Evolutionary conservation across 2,113 vertebrate genomes (phyloP), one percentile per base, ranked within the genome.

Genomic region (Plotosus lineatus): DNA sequence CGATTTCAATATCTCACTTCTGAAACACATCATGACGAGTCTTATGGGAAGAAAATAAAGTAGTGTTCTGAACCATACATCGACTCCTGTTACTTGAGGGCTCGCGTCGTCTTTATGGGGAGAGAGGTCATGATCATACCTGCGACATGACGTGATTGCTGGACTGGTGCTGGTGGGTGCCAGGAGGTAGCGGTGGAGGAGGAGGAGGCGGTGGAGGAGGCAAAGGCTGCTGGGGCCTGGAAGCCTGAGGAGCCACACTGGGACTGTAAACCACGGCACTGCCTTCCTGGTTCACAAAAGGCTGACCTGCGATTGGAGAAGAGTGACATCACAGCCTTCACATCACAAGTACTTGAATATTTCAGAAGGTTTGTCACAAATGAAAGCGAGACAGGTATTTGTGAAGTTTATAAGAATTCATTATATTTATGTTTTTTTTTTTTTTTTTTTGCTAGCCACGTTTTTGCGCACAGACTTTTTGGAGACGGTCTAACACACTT

Each of bases 211-310:
- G 91, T 77, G 93, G 94, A 46, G 93, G 93, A 2, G 91, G 88
- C 87, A 85, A 85, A 85, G 94, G 90, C 83, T 94, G 95, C 84
- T 94, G 95, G 87, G 91, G 83, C 42, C 88, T 79, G 71, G 85
- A 78, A 53, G 83, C 83, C 83, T 88, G 88, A 44, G 85, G 78
- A 56, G 78, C 91, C 90, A 95, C 80, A 68, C 93, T 91, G 86
- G 95, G 94, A 73, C 92, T 95, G 90, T 96, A 97, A 78, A 97
- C 92, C 55, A 96, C 93, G 71, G 95, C 91, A 81, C 92, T 94
- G 88, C 95, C 94, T 23, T 97, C 95, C 9, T 94, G 94, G 80
- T 95, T 96, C 81, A 96, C 87, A 87, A 96, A 96, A 7, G 95
- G 95, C 89, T 96, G 95, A 88, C 94, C 95, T 96, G 48, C 1